Evolutionary conservation across 2,797 vertebrate species (phyloP).

Genomic region (Margarornis squamiger): DNA sequence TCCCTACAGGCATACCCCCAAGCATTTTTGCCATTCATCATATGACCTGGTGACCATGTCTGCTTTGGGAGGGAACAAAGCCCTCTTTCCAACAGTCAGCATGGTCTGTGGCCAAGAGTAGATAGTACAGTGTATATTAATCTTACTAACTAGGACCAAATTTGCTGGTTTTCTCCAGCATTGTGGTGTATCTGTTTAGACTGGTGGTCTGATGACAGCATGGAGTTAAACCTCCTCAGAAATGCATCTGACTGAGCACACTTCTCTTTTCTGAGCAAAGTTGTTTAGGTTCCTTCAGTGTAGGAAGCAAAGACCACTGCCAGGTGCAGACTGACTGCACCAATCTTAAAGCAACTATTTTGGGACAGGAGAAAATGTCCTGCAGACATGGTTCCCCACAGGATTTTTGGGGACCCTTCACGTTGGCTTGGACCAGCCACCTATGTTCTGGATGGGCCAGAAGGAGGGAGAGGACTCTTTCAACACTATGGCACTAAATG

Average conservation of each 20-base stretch:
- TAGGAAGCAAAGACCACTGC: accelerated
- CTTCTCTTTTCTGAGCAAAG: background rate
- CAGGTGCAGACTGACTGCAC: background rate
- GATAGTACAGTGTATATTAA: background rate
- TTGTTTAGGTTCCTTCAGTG: background rate
- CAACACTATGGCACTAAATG: background rate
- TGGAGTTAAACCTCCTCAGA: background rate
- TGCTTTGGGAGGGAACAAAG: background rate
- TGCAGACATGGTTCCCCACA: accelerated
- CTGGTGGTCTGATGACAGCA: background rate
- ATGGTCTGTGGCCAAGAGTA: background rate
- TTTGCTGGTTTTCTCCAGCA: accelerated
- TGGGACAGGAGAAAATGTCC: background rate
- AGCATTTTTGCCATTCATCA: background rate
- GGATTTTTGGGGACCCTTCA: background rate
- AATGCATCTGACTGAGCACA: background rate
- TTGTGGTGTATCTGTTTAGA: background rate
- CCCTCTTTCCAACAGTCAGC: background rate
- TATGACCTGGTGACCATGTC: background rate
- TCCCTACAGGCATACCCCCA: background rate
- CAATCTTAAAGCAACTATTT: background rate
- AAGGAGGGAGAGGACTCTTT: background rate
- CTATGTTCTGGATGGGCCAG: background rate
- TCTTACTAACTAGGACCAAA: background rate
- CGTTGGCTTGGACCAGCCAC: background rate